A percentile compares a stretch with the other conserved stretches of the same genome.
Conservation (phyloP, 1,140 invertebrate species). For the Drosophila sturtevanti region DNA sequence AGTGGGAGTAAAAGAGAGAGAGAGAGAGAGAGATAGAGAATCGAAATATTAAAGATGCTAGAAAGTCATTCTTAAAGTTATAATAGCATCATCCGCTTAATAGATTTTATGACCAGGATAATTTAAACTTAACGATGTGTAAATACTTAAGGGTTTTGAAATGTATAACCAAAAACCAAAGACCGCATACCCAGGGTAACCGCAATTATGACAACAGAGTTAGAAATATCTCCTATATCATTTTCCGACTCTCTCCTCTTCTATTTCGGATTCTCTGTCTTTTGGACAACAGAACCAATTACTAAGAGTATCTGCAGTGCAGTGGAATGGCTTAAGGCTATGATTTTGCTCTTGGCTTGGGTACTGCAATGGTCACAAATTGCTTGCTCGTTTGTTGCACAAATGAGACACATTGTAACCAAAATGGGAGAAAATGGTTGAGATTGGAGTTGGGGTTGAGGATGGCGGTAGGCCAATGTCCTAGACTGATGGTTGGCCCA, state of each 20-base stretch:
- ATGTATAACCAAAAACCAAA: conserved; percentile 43
- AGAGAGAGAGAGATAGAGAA: background rate
- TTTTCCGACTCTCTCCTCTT: background rate
- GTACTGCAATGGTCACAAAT: conserved; percentile 54
- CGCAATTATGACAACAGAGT: conserved; percentile 67
- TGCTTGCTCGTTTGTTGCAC: conserved; percentile 63
- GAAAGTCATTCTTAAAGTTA: background rate
- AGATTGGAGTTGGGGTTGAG: background rate
- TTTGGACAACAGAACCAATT: conserved; percentile 41
- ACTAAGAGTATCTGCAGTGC: conserved; percentile 21
- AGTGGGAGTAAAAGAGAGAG: conserved; percentile 20
- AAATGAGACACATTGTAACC: conserved; percentile 73
- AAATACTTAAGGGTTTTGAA: conserved; percentile 71
- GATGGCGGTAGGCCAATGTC: conserved; percentile 6
- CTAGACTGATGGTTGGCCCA: conserved; percentile 3
- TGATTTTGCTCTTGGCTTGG: conserved; percentile 60
- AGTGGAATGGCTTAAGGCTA: conserved; percentile 45
- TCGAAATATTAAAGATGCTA: conserved; percentile 13
- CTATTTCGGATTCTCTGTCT: background rate
- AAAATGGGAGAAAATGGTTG: conserved; percentile 8
- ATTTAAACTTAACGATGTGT: conserved; percentile 79
- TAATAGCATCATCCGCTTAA: conserved; percentile 31
- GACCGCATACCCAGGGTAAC: conserved; percentile 23
- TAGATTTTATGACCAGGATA: conserved; percentile 44
- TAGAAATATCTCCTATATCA: background rate